These are phyloP conservation scores for Herminia tarsipennalis DNA, from an alignment of 2,888 invertebrate genomes.

Conservation along the genomic window DNA sequence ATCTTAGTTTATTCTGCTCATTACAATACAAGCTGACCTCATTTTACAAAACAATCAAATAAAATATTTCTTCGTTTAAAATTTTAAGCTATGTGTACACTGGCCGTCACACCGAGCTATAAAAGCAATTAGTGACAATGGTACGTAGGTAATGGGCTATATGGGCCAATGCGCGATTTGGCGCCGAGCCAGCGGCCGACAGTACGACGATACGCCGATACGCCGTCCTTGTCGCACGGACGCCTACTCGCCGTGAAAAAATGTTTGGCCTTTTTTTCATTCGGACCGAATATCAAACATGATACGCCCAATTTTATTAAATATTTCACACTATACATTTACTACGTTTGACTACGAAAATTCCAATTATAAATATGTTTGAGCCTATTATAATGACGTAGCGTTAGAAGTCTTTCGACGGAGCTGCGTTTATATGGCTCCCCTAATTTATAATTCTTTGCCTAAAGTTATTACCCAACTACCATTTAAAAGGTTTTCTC, in stretches of 20 bases:
- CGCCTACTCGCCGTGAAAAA: conserved; percentile 31
- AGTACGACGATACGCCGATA: conserved; percentile 16
- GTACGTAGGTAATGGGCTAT: conserved; percentile 65
- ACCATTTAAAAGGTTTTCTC: too few species aligned
- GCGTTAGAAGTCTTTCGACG: too few species aligned
- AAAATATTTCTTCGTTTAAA: conserved; percentile 31
- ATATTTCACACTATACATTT: conserved; percentile 36
- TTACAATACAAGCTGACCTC: background rate
- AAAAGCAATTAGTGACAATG: conserved; percentile 74
- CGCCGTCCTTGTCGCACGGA: conserved; percentile 29
- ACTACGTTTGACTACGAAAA: conserved; percentile 7
- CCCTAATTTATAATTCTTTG: too few species aligned
- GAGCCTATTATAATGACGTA: background rate
- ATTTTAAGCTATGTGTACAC: conserved; percentile 47
- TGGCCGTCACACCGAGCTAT: conserved; percentile 56
- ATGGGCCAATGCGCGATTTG: conserved; percentile 60
- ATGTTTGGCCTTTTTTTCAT: conserved; percentile 57
- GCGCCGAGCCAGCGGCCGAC: conserved; percentile 46
- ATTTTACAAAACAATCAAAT: conserved; percentile 8
- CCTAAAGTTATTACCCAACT: too few species aligned
- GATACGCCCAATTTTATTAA: conserved; percentile 45
- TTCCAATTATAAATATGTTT: conserved; percentile 7
- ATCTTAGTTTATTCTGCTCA: background rate
- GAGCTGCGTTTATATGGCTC: too few species aligned
- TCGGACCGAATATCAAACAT: conserved; percentile 45